phyloP scores from a whole-genome alignment of 2,888 invertebrate species.

The Leptinotarsa haldemani region DNA sequence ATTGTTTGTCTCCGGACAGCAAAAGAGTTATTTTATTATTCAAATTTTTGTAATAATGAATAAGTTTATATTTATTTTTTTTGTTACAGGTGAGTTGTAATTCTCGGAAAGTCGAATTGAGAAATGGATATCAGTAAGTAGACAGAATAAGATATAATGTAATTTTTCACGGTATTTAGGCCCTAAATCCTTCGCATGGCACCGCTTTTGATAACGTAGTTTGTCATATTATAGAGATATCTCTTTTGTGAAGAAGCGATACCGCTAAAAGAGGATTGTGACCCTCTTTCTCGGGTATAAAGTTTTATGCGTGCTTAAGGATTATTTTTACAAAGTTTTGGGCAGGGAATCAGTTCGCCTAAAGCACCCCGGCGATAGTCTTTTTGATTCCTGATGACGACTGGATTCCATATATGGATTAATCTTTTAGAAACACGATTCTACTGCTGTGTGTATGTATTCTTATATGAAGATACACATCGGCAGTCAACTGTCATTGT shows the following conservation, averaged over 20 bases:
- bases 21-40: too few species aligned
- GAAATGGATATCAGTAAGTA: conserved; percentile 11
- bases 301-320: background rate
- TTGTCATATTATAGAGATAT: conserved; percentile 25
- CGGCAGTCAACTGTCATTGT: too few species aligned
- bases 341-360: background rate
- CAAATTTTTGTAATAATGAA: too few species aligned
- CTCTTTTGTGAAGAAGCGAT: conserved; percentile 17
- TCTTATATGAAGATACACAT: too few species aligned
- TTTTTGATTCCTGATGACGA: background rate
- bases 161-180: conserved; percentile 15
- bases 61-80: background rate
- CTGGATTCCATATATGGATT: background rate
- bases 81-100: conserved; percentile 25
- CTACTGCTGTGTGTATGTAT: too few species aligned
- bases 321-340: conserved; percentile 7
- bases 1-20: too few species aligned
- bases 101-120: background rate
- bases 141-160: conserved; percentile 8
- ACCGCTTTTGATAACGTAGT: conserved; percentile 19
- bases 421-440: background rate
- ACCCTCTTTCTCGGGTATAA: background rate
- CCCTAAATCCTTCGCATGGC: background rate
- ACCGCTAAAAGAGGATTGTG: conserved; percentile 24
- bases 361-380: background rate